Evolutionary conservation across 1,140 invertebrate genomes (phyloP).

Genomic region (Sminthurides bifidus): DNA sequence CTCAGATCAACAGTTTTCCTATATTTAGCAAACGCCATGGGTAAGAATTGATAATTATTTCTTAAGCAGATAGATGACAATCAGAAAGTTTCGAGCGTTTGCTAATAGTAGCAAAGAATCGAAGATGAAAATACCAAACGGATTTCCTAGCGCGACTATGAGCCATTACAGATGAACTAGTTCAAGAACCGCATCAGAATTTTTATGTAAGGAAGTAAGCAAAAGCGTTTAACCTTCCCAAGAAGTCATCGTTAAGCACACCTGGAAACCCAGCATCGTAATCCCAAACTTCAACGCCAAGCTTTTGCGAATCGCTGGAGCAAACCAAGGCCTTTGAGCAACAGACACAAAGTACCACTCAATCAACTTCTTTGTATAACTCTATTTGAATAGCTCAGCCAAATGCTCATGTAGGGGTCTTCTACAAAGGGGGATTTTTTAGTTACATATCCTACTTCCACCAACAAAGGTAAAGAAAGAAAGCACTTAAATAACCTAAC

Average conservation of each 20-base stretch:
- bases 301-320: conserved; percentile 53
- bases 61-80: background rate
- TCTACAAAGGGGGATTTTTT: too few relatives aligned
- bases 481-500: too few relatives aligned
- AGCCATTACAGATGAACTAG: too few relatives aligned
- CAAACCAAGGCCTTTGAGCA: conserved; percentile 55
- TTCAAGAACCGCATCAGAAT: too few relatives aligned
- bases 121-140: too few relatives aligned
- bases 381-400: too few relatives aligned
- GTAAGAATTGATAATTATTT: background rate
- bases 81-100: background rate
- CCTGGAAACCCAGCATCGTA: conserved; percentile 68
- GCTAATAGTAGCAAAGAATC: background rate
- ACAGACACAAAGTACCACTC: background rate
- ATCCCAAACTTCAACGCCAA: conserved; percentile 65
- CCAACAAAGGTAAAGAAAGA: too few relatives aligned
- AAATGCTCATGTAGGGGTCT: too few relatives aligned
- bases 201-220: too few relatives aligned
- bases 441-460: too few relatives aligned
- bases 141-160: too few relatives aligned
- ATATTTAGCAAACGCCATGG: conserved; percentile 1
- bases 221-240: conserved; percentile 53
- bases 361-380: background rate
- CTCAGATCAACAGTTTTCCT: conserved; percentile 30
- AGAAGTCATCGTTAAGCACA: conserved; percentile 62